Conservation (phyloP, 2,797 vertebrate species). For the Pelobates cultripes region DNA sequence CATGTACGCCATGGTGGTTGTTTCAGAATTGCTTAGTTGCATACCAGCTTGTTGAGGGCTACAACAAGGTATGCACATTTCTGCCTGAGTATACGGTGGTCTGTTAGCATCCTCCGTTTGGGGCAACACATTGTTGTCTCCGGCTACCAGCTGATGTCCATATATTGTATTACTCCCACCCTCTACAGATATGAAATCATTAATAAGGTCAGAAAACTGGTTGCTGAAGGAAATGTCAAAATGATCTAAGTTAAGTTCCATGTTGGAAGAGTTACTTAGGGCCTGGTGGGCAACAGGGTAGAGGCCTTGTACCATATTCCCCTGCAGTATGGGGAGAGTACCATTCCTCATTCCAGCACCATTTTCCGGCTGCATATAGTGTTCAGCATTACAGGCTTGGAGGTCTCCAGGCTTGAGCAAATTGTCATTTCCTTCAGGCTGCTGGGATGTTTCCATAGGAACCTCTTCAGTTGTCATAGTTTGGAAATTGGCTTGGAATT, state of each 20-base stretch:
- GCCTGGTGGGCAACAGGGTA: slow-evolving; percentile 89
- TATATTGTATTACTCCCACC: slow-evolving; percentile 87
- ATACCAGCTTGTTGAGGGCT: slow-evolving; percentile 86
- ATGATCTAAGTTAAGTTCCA: slow-evolving; percentile 98
- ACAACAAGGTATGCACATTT: slow-evolving; percentile 95
- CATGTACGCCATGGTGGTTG: slow-evolving; percentile 91
- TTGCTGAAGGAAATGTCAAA: slow-evolving; percentile 99
- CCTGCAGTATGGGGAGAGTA: slow-evolving; percentile 88
- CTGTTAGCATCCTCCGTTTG: slow-evolving; percentile 86
- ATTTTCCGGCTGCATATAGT: slow-evolving; percentile 87
- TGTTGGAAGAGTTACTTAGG: slow-evolving; percentile 81
- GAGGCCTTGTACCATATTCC: slow-evolving; percentile 92
- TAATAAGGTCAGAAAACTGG: slow-evolving; percentile 99
- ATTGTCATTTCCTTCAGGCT: slow-evolving; percentile 77
- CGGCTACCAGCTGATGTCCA: slow-evolving; percentile 88
- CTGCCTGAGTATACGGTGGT: slow-evolving; percentile 83
- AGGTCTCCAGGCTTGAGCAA: slow-evolving; percentile 91
- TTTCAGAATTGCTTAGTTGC: slow-evolving; percentile 75
- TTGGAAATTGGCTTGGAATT: slow-evolving; percentile 92
- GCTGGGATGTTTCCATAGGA: slow-evolving; percentile 87
- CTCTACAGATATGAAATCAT: slow-evolving; percentile 97
- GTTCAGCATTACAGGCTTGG: slow-evolving; percentile 87
- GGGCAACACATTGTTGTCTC: slow-evolving; percentile 70
- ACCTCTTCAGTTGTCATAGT: slow-evolving; percentile 88
- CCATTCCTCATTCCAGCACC: slow-evolving; percentile 72